phyloP scores from a whole-genome alignment of 1,140 invertebrate genomes.

The Pantala flavescens region DNA sequence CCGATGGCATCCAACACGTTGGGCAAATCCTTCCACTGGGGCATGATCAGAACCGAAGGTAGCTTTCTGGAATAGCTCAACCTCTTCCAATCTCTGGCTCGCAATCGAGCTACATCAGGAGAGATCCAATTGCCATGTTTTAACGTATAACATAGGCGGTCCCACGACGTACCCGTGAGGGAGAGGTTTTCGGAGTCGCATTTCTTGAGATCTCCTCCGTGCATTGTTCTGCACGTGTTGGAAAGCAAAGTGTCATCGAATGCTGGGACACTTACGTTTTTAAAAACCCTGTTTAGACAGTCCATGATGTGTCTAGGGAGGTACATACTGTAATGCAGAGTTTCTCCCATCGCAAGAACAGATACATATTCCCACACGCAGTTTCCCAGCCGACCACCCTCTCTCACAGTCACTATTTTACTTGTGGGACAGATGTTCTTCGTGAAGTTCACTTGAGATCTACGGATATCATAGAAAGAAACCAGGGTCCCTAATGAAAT shows the following conservation, averaged over 20 bases:
- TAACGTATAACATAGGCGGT: not conserved
- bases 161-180: not conserved
- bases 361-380: not conserved
- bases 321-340: not conserved
- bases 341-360: not conserved
- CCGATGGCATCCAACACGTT: not conserved
- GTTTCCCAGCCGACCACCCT: not conserved
- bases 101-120: not conserved
- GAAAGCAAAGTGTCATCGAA: not conserved
- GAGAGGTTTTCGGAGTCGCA: not conserved
- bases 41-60: not conserved
- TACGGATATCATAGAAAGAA: no score
- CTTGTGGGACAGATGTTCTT: not conserved
- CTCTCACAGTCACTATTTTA: not conserved
- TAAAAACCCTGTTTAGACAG: not conserved
- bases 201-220: not conserved
- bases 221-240: not conserved
- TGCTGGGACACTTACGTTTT: not conserved
- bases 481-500: no score
- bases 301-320: not conserved
- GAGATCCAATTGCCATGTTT: not conserved
- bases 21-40: not conserved
- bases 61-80: not conserved
- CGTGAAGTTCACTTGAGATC: no score
- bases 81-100: not conserved